Base-by-base conservation (phyloP, 2,113 vertebrate genomes). In the Calonectris borealis region DNA sequence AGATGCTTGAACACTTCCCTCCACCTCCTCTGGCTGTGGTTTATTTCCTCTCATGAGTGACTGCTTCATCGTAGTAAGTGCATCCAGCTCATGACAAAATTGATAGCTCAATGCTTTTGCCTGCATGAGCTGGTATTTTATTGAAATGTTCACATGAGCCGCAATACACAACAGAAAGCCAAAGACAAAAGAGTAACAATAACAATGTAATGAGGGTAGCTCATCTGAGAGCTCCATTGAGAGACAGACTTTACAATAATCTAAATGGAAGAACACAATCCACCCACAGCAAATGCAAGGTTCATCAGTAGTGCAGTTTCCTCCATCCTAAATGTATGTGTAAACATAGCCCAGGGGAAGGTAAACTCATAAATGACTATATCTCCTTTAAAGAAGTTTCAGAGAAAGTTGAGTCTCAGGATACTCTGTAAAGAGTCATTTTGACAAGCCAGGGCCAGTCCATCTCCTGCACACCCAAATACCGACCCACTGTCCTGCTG, bases 121-220 rank as follows among this genome's bases (percentile, higher is more conserved):
- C 72, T 4, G 0, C 55, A 40, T 32, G 52, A 81, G 65, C 57
- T 79, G 38, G 15, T 61, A 25, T 58, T 89, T 94, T 85, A 87
- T 65, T 72, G 78, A 89, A 91, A 76, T 40, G 40, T 79, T 93
- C 65, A 79, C 65, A 85, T 51, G 10, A 95, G 38, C 65, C 87
- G 73, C 65, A 87, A 36, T 68, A 55, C 52, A 73, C 49, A 65
- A 25, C 17, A 73, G 71, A 65, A 16, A 91, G 26, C 40, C 66
- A 85, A 87, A 91, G 61, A 79, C 44, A 93, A 78, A 89, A 71
- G 77, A 93, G 25, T 17, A 72, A 44, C 60, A 94, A 66, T 54
- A 94, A 48, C 38, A 58, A 32, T 66, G 54, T 48, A 90, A 93
- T 52, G 73, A 62, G 29, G 16, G 20, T 46, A 87, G 61, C 52